Evolutionary conservation across 2,113 vertebrate genomes (phyloP), one percentile per base, ranked within the genome.

Genomic region (Oncorhynchus masou): DNA sequence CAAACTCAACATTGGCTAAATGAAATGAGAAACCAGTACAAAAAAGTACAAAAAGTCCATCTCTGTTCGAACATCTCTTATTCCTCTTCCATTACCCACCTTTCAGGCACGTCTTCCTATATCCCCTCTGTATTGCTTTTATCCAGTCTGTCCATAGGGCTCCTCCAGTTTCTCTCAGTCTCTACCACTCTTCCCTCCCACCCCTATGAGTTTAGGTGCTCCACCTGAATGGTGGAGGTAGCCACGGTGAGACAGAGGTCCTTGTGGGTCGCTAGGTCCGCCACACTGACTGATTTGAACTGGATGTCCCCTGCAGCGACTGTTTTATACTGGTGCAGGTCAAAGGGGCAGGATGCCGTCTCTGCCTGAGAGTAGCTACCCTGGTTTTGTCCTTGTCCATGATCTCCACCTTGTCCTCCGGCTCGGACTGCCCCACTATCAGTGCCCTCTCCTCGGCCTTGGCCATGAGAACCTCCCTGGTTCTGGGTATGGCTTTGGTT

Each of bases 201-300:
- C 68, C 71, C 57, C 84, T 92, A 93, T 20, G 92, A 91, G 89
- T 90, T 93, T 59, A 94, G 91, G 70, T 94, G 94, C 74, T 93
- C 91, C 83, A 94, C 94, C 89, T 94, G 93, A 78, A 94, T 93
- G 73, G 92, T 85, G 89, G 96, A 96, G 86, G 98, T 95, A 88
- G 96, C 95, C 90, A 99, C 97, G 76, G 96, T 97, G 90, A 99
- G 95, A 91, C 97, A 99, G 88, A 98, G 95, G 95, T 99, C 96
- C 92, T 99, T 99, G 91, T 98, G 96, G 83, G 96, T 93, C 71
- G 94, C 73, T 24, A 94, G 77, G 81, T 93, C 91, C 15, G 91
- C 81, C 73, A 94, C 88, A 57, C 79, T 91, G 84, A 94, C 92
- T 13, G 91, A 90, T 88, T 94, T 94, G 88, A 94, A 94, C 79